These are phyloP conservation scores for Thereva unica DNA, from an alignment of 2,888 invertebrate genomes.

Conservation along the genomic window DNA sequence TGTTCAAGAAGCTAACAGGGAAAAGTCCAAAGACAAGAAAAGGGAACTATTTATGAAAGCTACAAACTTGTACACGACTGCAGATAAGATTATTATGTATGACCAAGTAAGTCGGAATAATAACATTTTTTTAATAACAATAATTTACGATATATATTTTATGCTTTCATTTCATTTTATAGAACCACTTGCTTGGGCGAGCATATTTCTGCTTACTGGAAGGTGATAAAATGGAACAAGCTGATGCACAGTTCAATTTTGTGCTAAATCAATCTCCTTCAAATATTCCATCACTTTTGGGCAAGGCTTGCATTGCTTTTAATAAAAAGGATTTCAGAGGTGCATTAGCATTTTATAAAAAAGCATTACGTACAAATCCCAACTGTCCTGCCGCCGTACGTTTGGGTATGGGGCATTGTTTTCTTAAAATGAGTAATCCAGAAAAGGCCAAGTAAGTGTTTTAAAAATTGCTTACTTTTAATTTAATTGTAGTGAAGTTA, in stretches of 20 bases:
- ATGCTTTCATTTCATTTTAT: slow-evolving; percentile 3
- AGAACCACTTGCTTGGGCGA: slow-evolving; percentile 94
- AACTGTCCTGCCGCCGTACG: slow-evolving; percentile 96
- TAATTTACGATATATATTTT: slow-evolving; percentile 52
- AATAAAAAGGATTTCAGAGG: slow-evolving; percentile 96
- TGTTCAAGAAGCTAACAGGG: slow-evolving; percentile 93
- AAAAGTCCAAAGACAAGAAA: slow-evolving; percentile 93
- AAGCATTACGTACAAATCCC: slow-evolving; percentile 93
- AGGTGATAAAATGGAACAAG: slow-evolving; percentile 99
- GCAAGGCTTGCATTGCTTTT: slow-evolving; percentile 98
- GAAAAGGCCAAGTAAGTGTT: slow-evolving; percentile 84
- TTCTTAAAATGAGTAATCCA: slow-evolving; percentile 91
- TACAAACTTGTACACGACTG: slow-evolving; percentile 94
- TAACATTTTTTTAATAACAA: slow-evolving; percentile 56
- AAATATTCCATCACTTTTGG: slow-evolving; percentile 94
- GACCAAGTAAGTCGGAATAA: slow-evolving; percentile 67
- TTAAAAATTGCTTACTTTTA: too few relatives aligned
- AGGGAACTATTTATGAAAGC: slow-evolving; percentile 95
- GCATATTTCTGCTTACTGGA: slow-evolving; percentile 98
- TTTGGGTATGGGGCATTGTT: slow-evolving; percentile 98
- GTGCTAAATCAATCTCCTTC: slow-evolving; percentile 93
- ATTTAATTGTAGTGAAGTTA: too few relatives aligned
- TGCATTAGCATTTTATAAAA: slow-evolving; percentile 96
- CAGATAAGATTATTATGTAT: slow-evolving; percentile 99
- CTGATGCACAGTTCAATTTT: slow-evolving; percentile 99